Percentiles rank a stretch among this genome's conserved stretches.
phyloP scores from a whole-genome alignment of 2,797 vertebrate genomes.

The Varecia variegata region DNA sequence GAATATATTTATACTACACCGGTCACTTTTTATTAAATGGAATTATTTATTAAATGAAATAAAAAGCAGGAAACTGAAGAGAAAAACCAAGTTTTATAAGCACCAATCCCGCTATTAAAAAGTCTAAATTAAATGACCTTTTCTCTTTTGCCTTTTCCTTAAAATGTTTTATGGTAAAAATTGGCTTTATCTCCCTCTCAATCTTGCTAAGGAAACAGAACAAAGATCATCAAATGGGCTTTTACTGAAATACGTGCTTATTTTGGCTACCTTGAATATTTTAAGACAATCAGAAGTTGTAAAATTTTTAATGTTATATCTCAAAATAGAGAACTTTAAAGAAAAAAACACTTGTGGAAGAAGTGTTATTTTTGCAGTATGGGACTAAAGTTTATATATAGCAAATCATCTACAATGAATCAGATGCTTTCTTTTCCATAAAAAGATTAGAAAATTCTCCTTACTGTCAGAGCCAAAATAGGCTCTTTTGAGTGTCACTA shows the following conservation, averaged over 20 bases:
- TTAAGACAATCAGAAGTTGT: conserved; percentile 23
- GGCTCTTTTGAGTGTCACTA: neutral
- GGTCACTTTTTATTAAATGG: neutral
- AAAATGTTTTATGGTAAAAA: neutral
- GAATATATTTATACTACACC: neutral
- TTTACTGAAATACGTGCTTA: conserved; percentile 42
- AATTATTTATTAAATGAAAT: conserved; percentile 7
- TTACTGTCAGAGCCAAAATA: neutral
- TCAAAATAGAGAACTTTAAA: conserved; percentile 33
- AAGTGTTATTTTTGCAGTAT: neutral
- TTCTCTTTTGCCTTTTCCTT: conserved; percentile 32
- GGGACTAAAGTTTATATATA: neutral
- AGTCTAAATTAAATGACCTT: neutral
- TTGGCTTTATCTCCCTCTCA: neutral
- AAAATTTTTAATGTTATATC: conserved; percentile 41
- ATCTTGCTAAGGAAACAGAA: conserved; percentile 50
- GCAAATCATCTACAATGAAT: neutral
- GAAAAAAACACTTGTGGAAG: neutral
- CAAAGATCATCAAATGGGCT: neutral
- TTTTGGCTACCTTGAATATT: conserved; percentile 9
- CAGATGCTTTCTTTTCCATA: neutral
- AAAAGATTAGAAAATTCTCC: neutral
- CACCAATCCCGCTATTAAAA: conserved; percentile 25
- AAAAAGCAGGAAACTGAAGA: conserved; percentile 27
- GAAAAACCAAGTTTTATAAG: conserved; percentile 9